These are phyloP conservation scores for Maniola hyperantus DNA, from an alignment of 2,888 invertebrate species.

Conservation along the genomic window DNA sequence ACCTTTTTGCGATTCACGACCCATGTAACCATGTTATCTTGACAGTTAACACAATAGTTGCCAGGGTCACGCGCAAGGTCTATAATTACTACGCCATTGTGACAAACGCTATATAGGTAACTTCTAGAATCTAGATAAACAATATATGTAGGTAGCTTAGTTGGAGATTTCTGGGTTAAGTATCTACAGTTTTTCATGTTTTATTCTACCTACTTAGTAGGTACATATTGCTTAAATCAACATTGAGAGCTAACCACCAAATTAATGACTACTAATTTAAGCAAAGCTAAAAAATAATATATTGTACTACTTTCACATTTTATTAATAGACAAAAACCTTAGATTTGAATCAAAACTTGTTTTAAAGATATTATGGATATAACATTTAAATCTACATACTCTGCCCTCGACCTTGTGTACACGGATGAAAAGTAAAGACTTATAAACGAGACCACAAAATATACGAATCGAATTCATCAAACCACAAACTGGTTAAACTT, in stretches of 20 bases:
- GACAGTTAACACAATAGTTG: constrained; percentile 7
- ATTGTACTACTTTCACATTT: no score
- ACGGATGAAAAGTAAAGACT: constrained; percentile 7
- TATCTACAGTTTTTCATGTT: background rate
- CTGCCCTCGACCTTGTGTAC: constrained; percentile 11
- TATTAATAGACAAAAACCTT: background rate
- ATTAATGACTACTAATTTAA: no score
- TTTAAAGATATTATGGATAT: background rate
- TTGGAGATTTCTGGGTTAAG: background rate
- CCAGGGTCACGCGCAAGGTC: constrained; percentile 15
- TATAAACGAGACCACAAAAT: background rate
- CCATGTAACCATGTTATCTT: constrained; percentile 8
- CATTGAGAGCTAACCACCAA: no score
- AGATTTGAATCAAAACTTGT: background rate
- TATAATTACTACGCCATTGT: background rate
- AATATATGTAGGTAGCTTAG: background rate
- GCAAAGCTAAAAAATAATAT: no score
- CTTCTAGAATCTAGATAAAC: no score
- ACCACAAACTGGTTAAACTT: constrained; percentile 1
- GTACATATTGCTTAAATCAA: no score
- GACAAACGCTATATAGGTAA: background rate
- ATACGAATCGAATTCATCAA: constrained; percentile 12
- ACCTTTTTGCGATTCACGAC: constrained; percentile 20
- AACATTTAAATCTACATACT: background rate
- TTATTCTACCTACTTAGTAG: no score